Evolutionary conservation across 2,888 invertebrate species (phyloP), one percentile per base, ranked within the genome.

Genomic region (Drosophila cognata): DNA sequence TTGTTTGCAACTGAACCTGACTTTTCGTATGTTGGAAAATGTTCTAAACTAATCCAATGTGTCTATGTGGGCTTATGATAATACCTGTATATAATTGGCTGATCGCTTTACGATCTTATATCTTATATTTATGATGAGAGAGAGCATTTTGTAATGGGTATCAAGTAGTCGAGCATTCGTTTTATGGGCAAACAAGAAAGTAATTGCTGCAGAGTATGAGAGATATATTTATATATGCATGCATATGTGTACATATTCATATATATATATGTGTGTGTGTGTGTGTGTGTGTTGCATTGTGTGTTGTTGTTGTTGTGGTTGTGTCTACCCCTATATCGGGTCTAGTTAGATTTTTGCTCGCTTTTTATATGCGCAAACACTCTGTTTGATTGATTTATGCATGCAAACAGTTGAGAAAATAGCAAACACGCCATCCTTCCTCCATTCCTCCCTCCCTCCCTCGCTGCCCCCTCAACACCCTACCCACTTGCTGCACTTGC

Each of bases 331-430:
- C 76, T 61, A 63, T 64, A 67, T 52, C 48, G 55, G 43, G 46
- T 41, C 51, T 57, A 69, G 57, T 46, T 64, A 60, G 63, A 68
- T 52, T 68, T 74, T 55, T 52, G 60, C 50, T 65, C 56, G 52
- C 50, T 74, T 77, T 73, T 72, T 64, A 63, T 80, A 46, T 46
- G 77, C 52, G 75, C 79, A 83, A 77, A 83, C 88, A 85, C 88
- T 85, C 81, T 64, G 84, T 79, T 74, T 88, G 85, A 85, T 85
- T 85, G 88, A 88, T 85, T 88, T 85, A 83, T 86, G 84, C 85
- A 80, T 77, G 71, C 77, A 71, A 74, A 76, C 77, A 77, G 76
- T 48, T 60, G 62, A 51, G 66, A 56, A 43, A 46, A 58, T 55
- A 29, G 57, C 55, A 58, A 33, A 63, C 21, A 50, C 51, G 33